Base-by-base conservation (phyloP, 2,888 invertebrate species). In the Eupithecia vulgata region DNA sequence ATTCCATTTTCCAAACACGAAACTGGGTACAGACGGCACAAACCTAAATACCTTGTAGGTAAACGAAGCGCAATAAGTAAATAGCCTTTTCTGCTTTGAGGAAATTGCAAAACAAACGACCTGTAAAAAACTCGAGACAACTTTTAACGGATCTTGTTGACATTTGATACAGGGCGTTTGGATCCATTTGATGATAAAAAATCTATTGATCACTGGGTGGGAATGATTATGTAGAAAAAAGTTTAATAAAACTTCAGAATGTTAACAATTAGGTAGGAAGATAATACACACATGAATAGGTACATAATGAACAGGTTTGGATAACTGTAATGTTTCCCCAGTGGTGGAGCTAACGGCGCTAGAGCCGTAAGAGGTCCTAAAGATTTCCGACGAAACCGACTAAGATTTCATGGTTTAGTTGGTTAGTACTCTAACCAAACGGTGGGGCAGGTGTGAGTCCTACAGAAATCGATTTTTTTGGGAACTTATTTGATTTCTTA, bases 51-150 rank as follows among this genome's bases (percentile, higher is more conserved):
- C 93, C 92, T 91, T 91, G 92, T 93, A 91, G 92, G 92, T 90
- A 93, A 93, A 92, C 92, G 92, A 91, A 88, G 89, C 92, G 90
- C 90, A 91, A 91, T 93, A 91, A 93, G 92, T 91, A 92, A 92
- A 93, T 93, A 91, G 87, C 88, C 85, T 88, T 88, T 88, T 86
- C 87, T 86, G 85, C 89, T 90, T 90, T 90, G 90, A 88, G 85
- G 83, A 81, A 88, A 88, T 88, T 89, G 88, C 84, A 88, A 90
- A 90, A 90, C 88, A 91, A 91, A 91, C 87, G 87, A 83, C 78
- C 86, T 87, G 85, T 89, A 87, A 87, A 90, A 88, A 88, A 86
- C 84, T 87, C 83, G 85, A 83, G 89, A 87, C 70, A 88, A 90
- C 88, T 88, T 89, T 88, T 85, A 88, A 86, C 84, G 82, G 86